phyloP scores from a whole-genome alignment of 2,888 invertebrate genomes.

The Chaetoderma sp. region DNA sequence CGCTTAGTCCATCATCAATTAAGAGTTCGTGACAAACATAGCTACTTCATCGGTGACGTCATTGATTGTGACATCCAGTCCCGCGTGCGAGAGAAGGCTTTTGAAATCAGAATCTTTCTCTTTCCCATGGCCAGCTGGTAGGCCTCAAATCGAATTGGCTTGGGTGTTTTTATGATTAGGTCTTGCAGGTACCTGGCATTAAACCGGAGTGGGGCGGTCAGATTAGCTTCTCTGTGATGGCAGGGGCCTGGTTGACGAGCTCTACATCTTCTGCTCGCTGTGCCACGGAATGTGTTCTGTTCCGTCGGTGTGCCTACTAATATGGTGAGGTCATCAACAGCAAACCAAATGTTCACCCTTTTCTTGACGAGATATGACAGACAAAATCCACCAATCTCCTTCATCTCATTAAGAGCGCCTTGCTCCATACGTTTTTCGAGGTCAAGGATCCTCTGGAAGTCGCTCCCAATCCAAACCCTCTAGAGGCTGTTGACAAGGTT shows the following conservation, averaged over 20 bases:
- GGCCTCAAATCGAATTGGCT: too few species aligned
- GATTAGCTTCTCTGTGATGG: slow-evolving; percentile 25
- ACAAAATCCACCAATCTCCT: slow-evolving; percentile 17
- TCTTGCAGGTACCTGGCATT: too few species aligned
- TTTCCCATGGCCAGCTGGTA: too few species aligned
- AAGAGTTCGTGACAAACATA: too few species aligned
- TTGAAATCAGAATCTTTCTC: too few species aligned
- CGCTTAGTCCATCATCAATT: too few species aligned
- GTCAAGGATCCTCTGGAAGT: slow-evolving; percentile 6
- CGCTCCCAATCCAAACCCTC: too few species aligned
- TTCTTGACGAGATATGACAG: slow-evolving; percentile 30
- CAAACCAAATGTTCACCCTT: slow-evolving; percentile 29
- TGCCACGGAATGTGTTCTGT: slow-evolving; percentile 16
- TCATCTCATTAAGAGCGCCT: slow-evolving; percentile 16
- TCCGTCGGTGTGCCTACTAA: slow-evolving; percentile 24
- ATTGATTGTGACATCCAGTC: too few species aligned
- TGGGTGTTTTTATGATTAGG: too few species aligned
- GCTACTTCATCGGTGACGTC: too few species aligned
- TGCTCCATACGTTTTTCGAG: slow-evolving; percentile 11
- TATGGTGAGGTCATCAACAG: slow-evolving; percentile 30
- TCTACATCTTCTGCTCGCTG: slow-evolving; percentile 23
- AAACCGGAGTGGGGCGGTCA: too few species aligned
- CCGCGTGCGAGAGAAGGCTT: too few species aligned
- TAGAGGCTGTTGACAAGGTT: slow-evolving; percentile 6
- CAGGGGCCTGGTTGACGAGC: slow-evolving; percentile 19